Base-by-base conservation (phyloP, 2,797 vertebrate species). In the Chiroxiphia lanceolata region DNA sequence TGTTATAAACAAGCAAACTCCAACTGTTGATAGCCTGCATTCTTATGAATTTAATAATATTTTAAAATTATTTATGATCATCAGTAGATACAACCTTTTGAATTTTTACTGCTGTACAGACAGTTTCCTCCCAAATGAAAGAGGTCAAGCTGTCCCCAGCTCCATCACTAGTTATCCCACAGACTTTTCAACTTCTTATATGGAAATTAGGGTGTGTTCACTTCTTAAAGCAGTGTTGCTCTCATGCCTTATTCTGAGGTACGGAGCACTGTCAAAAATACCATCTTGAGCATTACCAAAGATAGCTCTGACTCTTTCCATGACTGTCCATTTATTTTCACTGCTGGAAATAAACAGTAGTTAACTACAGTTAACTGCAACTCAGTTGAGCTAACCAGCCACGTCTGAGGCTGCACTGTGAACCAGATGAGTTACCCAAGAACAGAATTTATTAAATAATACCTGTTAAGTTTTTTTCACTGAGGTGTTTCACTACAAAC, bases 251-350 rank as follows among this genome's bases (percentile, higher is more conserved):
- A 45, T 57, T 74, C 19, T 65, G 19, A 85, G 26, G 20, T 47
- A 36, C 0, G 1, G 76, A 69, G 27, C 16, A 33, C 33, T 54
- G 17, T 26, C 84, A 95, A 71, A 76, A 83, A 48, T 8, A 42
- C 3, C n/a, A 7, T 21, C 33, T 12, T n/a, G 23, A 59, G 31
- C 15, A 42, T 2, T 31, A 42, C 4, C 29, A 9, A 0, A 40
- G 48, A 20, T 10, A 76, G 27, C 13, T n/a, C 53, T 33, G 29
- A 9, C 36, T 21, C 50, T 72, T 85, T 63, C 42, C 14, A 4
- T 19, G 13, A 16, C 16, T 27, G 22, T 11, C 21, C 14, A 14
- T 15, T 34, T 59, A 27, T 47, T 83, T 15, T 60, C 40, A 50
- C 15, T 36, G 34, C 18, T 75, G 4, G 29, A 40, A 40, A 40